Evolutionary conservation across 1,140 invertebrate genomes (phyloP), one percentile per base, ranked within the genome.

Genomic region (Octopus bimaculoides): DNA sequence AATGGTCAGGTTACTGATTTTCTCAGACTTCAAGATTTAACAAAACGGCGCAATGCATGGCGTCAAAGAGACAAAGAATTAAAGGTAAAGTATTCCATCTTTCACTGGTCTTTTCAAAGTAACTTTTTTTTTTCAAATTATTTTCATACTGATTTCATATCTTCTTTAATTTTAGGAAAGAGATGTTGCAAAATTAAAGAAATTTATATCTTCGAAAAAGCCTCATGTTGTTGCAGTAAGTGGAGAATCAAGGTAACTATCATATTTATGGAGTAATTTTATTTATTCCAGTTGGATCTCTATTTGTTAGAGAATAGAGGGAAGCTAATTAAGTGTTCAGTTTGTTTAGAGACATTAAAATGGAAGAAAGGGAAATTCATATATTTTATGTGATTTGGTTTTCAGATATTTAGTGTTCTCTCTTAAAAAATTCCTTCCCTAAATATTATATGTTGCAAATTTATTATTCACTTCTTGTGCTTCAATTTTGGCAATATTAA

Each of bases 1-100:
- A 96, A 98, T 86, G 97, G 97, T 20, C 96, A 98, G 83, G 95
- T 98, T 74, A 94, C 93, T 0, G 98, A 99, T 88, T 95, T 96
- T 89, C 88, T 99, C 41, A 92, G 96, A 8, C 89, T 99, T 71
- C 94, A 95, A 4, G 93, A 97, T 90, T 90, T 99, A 20, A 91
- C 96, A 52, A 96, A 95, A 87, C 92, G 95, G 17, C 94, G 94
- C 85, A 95, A 95, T 85, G 92, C 94, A 9, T 95, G 92, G 84
- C 92, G 93, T 75, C 91, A 93, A 66, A 92, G 93, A 9, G 95
- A 97, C 81, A 94, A 94, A 85, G 83, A 91, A 4, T 92, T 93
- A 78, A 96, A 96, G 89, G 92, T 92, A 84, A 79, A 82, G 78
- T 9, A 61, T 12, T 61, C 17, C 4, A 61, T 9, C 56, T 61